These are phyloP conservation scores for Diabrotica undecimpunctata DNA, from an alignment of 1,140 invertebrate species.

Conservation along the genomic window DNA sequence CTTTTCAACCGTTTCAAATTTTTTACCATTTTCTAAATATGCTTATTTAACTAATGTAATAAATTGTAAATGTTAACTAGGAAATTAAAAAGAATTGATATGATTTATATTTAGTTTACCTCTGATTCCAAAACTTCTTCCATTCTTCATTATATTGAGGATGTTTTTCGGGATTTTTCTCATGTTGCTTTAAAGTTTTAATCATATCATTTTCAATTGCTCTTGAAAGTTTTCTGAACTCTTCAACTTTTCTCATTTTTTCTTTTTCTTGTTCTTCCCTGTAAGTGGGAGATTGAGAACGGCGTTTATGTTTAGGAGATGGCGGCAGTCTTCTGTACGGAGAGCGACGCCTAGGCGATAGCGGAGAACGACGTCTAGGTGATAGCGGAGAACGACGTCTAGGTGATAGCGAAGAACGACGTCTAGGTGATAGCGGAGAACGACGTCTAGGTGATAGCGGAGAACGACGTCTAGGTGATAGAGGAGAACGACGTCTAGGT, in stretches of 20 bases:
- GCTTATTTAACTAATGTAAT: too few species aligned
- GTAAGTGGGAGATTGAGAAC: conserved; percentile 18
- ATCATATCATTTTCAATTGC: conserved; percentile 52
- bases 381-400: neutral
- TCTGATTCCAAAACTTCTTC: conserved; percentile 65
- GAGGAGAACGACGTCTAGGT: conserved; percentile 1
- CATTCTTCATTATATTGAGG: conserved; percentile 80
- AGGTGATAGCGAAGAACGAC: neutral
- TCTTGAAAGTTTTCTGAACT: conserved; percentile 44
- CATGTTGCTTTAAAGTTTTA: conserved; percentile 65
- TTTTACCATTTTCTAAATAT: too few species aligned
- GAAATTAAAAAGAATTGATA: neutral
- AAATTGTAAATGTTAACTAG: conserved; percentile 4
- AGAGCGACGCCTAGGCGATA: conserved; percentile 6
- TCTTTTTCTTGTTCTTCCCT: conserved; percentile 30
- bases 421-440: neutral
- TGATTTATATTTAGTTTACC: too few species aligned
- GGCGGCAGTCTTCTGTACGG: conserved; percentile 15
- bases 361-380: conserved; percentile 12
- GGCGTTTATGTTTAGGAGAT: conserved; percentile 8
- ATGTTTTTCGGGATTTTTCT: conserved; percentile 82
- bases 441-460: neutral
- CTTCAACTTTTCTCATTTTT: conserved; percentile 37
- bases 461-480: neutral
- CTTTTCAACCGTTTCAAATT: too few species aligned